phyloP scores from a whole-genome alignment of 2,113 vertebrate genomes.

The human (Homo sapiens) region DNA sequence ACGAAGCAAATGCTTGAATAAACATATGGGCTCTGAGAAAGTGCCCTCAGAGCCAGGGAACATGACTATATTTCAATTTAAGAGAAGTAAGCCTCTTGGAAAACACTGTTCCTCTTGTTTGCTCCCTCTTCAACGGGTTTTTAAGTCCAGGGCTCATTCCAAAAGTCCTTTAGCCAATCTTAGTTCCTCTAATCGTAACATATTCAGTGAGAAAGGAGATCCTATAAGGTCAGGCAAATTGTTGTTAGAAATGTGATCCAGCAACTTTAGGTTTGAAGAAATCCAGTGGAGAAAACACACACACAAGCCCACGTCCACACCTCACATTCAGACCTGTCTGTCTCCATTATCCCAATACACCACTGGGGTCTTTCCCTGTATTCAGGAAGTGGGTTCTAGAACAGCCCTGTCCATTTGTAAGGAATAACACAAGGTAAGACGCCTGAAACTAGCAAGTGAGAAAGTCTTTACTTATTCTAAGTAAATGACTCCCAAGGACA shows the following conservation, averaged over 20 bases:
- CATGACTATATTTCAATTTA: background rate
- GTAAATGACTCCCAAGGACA: background rate
- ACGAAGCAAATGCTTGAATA: slow-evolving; percentile 33
- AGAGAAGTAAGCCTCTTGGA: slow-evolving; percentile 46
- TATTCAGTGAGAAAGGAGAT: background rate
- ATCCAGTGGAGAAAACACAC: background rate
- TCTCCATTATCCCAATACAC: background rate
- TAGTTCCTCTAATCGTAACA: background rate
- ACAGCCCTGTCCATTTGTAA: background rate
- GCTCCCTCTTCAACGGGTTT: background rate
- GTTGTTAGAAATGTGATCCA: background rate
- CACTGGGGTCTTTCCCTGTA: background rate
- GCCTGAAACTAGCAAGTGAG: background rate
- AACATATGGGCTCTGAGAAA: slow-evolving; percentile 54
- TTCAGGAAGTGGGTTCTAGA: background rate
- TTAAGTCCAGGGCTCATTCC: background rate
- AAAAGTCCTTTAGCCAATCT: background rate
- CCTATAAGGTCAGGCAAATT: background rate
- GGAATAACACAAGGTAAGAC: background rate
- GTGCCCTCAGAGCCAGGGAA: slow-evolving; percentile 23
- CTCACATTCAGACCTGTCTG: background rate
- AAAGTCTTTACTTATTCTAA: background rate
- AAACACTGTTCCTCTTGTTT: slow-evolving; percentile 26
- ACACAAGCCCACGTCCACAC: too few species aligned
- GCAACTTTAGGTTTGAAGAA: background rate